A percentile compares a stretch with the other conserved stretches of the same genome.
These are phyloP conservation scores for Chiroxiphia lanceolata DNA, from an alignment of 2,797 vertebrate species.

Conservation along the genomic window DNA sequence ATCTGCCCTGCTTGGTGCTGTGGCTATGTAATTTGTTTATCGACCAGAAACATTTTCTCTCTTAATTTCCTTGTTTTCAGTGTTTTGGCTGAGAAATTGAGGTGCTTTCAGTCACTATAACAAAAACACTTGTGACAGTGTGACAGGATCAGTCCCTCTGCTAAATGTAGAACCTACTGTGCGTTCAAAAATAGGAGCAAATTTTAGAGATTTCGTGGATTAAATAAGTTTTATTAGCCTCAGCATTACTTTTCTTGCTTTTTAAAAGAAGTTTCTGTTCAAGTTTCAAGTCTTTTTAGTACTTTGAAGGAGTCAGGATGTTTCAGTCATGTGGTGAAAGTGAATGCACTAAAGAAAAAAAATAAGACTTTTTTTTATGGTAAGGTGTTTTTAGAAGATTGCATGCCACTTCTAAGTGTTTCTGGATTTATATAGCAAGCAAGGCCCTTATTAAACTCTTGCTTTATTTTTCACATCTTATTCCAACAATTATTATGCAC, in stretches of 20 bases:
- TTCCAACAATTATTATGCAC: not conserved
- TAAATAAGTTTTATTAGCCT: not conserved
- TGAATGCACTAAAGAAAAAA: not conserved
- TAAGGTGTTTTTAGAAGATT: not conserved
- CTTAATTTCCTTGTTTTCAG: not conserved
- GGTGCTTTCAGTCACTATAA: not conserved
- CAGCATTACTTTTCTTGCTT: not conserved
- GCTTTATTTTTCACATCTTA: not conserved
- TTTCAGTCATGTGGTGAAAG: not conserved
- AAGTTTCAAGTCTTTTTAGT: not conserved
- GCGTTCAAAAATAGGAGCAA: not conserved
- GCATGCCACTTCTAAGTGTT: not conserved
- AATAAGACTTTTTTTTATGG: not conserved
- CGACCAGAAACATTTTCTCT: not conserved
- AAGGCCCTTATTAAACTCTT: not conserved
- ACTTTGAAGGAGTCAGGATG: not conserved
- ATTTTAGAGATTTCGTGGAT: not conserved
- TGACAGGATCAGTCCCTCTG: not conserved
- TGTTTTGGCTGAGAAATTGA: not conserved
- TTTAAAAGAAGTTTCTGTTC: not conserved
- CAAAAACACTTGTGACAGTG: not conserved
- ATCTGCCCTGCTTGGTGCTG: not conserved
- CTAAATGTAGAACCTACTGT: not conserved
- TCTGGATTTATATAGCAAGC: not conserved
- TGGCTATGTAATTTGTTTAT: not conserved